phyloP scores from a whole-genome alignment of 2,113 vertebrate species.

The Xiphophorus hellerii region DNA sequence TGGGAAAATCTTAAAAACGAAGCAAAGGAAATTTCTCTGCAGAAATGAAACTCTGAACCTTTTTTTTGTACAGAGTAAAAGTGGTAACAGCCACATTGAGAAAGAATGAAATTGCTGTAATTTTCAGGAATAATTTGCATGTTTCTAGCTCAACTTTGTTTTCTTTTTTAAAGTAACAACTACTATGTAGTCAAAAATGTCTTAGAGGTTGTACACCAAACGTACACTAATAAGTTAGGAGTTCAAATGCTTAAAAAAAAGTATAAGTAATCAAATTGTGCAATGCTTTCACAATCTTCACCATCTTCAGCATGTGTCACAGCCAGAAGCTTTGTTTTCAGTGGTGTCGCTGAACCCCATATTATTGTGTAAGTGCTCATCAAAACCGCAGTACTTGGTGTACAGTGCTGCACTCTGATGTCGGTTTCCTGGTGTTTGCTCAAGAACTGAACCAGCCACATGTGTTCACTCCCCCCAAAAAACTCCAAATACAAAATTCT shows the following conservation, averaged over 20 bases:
- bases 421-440: constrained; percentile 18
- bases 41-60: too few relatives aligned
- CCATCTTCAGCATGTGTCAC: constrained; percentile 17
- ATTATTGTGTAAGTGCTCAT: constrained; percentile 48
- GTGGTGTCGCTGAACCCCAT: constrained; percentile 19
- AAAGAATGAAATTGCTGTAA: constrained; percentile 1
- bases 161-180: too few relatives aligned
- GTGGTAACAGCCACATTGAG: constrained; percentile 3
- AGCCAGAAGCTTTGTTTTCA: constrained; percentile 38
- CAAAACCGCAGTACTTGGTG: constrained; percentile 39
- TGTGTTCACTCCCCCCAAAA: not conserved
- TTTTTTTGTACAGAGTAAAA: too few relatives aligned
- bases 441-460: constrained; percentile 27
- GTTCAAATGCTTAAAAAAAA: too few relatives aligned
- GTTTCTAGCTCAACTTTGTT: not conserved
- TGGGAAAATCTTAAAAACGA: too few relatives aligned
- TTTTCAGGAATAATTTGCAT: too few relatives aligned
- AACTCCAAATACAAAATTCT: constrained; percentile 9
- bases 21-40: too few relatives aligned
- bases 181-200: not conserved
- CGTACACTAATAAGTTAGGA: not conserved
- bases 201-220: not conserved
- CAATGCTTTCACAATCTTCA: constrained; percentile 15
- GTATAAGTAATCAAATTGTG: not conserved
- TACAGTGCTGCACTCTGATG: constrained; percentile 27